Conservation (phyloP, 2,797 vertebrate species). For the Monodelphis domestica region DNA sequence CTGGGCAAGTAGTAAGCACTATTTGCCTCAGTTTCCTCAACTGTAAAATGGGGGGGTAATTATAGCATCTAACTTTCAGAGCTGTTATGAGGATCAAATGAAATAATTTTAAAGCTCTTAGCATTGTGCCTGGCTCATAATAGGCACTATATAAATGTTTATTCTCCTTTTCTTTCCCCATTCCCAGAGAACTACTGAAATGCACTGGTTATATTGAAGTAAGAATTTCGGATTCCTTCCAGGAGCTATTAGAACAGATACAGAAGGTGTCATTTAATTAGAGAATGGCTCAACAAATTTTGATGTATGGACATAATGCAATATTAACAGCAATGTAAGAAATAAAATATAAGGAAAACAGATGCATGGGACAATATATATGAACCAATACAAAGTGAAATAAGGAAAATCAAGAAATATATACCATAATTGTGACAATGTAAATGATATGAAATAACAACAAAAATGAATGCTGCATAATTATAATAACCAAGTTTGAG, state of each 20-base stretch:
- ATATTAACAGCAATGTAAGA: background rate
- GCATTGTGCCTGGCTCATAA: background rate
- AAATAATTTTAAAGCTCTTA: background rate
- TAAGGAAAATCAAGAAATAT: background rate
- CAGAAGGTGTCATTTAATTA: background rate
- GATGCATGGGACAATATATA: background rate
- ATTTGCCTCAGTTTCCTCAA: background rate
- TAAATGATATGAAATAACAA: background rate
- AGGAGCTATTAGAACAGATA: background rate
- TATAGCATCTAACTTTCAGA: background rate
- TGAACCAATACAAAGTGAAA: background rate
- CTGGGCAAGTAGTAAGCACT: slow-evolving; percentile 15
- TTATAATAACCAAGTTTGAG: background rate
- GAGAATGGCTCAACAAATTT: background rate
- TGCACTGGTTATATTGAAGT: background rate
- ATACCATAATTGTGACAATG: background rate
- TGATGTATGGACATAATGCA: background rate
- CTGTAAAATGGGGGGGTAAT: background rate
- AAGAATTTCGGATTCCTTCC: background rate
- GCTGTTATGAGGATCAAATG: background rate
- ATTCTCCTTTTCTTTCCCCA: background rate
- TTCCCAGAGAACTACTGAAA: background rate
- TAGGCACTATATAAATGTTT: slow-evolving; percentile 4
- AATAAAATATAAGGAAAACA: background rate
- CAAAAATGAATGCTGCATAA: background rate